Percentiles rank a stretch among this genome's conserved stretches.
phyloP scores from a whole-genome alignment of 1,140 invertebrate species.

The Zeugodacus cucurbitae region DNA sequence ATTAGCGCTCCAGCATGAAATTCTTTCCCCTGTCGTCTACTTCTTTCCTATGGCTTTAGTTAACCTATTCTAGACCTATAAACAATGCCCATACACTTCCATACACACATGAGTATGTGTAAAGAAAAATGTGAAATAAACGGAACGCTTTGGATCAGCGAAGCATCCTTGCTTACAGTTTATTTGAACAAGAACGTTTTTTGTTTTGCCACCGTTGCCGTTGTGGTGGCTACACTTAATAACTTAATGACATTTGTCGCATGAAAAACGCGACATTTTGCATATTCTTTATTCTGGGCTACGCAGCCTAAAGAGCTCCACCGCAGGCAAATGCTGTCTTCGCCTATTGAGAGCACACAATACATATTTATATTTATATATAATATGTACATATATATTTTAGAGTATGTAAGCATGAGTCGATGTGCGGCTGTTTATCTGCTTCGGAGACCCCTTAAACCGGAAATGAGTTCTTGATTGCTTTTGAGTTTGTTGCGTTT shows the following conservation, averaged over 20 bases:
- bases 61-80: neutral
- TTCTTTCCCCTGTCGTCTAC: neutral
- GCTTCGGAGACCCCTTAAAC: neutral
- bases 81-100: too few species aligned
- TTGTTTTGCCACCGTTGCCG: neutral
- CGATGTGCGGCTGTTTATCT: neutral
- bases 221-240: slow-evolving; percentile 26
- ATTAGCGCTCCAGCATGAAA: neutral
- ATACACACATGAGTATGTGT: neutral
- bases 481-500: neutral
- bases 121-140: neutral
- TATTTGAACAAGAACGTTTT: neutral
- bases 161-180: neutral
- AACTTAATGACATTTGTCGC: slow-evolving; percentile 40
- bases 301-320: neutral
- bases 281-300: neutral
- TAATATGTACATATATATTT: neutral
- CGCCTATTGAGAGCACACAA: neutral
- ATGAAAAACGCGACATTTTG: neutral
- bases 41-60: neutral
- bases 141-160: neutral
- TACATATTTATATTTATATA: neutral
- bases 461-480: slow-evolving; percentile 44
- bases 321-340: neutral
- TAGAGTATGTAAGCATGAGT: too few species aligned